Percentiles rank a stretch among this genome's conserved stretches.
Conservation (phyloP, 2,888 invertebrate species). For the Nesidiocoris tenuis region DNA sequence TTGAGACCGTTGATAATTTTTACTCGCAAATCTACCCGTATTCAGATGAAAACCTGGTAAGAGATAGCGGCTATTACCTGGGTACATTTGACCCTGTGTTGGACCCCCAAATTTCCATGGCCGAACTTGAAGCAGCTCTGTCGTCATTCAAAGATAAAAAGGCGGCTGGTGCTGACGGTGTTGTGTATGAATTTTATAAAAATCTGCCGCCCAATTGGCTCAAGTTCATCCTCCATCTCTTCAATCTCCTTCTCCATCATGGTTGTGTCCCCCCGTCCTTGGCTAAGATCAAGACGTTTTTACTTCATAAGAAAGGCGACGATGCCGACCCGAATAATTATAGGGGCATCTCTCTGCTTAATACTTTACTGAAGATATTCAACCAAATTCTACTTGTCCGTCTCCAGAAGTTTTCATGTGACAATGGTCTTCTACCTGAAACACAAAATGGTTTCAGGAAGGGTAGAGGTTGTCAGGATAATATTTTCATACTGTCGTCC, state of each 20-base stretch:
- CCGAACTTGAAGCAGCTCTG: neutral
- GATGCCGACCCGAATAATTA: neutral
- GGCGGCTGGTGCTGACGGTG: neutral
- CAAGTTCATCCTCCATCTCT: neutral
- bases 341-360: neutral
- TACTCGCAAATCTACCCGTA: too few species aligned
- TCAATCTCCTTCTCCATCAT: neutral
- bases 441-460: too few species aligned
- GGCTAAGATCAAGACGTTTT: neutral
- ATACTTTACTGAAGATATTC: neutral
- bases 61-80: too few species aligned
- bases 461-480: too few species aligned
- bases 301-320: neutral
- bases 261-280: neutral
- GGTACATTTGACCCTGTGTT: neutral
- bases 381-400: too few species aligned
- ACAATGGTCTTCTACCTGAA: too few species aligned
- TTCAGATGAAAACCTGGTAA: too few species aligned
- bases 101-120: neutral
- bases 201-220: neutral
- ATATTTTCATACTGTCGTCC: too few species aligned
- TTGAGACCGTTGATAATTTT: too few species aligned
- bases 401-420: too few species aligned
- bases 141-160: too few species aligned
- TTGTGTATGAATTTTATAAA: conserved; percentile 10